A percentile compares a stretch with the other conserved stretches of the same genome.
phyloP scores from a whole-genome alignment of 2,113 vertebrate species.

The Ia io region DNA sequence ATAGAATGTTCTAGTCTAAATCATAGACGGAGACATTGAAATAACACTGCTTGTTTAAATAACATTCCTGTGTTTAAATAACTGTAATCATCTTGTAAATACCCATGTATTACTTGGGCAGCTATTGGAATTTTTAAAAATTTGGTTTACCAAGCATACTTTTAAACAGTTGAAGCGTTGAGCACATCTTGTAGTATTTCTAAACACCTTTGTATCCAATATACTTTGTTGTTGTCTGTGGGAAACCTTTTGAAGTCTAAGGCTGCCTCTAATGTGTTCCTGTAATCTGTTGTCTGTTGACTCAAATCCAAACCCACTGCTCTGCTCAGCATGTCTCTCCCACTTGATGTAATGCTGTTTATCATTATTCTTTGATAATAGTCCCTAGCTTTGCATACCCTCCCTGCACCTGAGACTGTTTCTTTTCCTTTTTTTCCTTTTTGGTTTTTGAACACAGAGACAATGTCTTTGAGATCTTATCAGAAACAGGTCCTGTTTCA shows the following conservation, averaged over 20 bases:
- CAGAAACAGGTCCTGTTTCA: background rate
- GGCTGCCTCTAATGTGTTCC: background rate
- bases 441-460: background rate
- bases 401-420: background rate
- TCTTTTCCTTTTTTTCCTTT: too few species aligned
- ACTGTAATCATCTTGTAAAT: background rate
- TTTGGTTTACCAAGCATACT: background rate
- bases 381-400: background rate
- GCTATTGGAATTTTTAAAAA: background rate
- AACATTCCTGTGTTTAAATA: background rate
- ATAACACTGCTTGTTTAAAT: background rate
- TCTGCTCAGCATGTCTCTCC: background rate
- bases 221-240: background rate
- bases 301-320: background rate
- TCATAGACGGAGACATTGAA: background rate
- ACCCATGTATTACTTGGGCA: background rate
- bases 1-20: background rate
- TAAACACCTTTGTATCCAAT: background rate
- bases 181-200: background rate
- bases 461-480: background rate
- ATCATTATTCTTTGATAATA: background rate
- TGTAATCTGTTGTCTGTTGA: background rate
- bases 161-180: background rate
- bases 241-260: background rate
- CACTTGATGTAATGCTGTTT: background rate